Evolutionary conservation across 2,797 vertebrate species (phyloP).

Genomic region (Mycteria americana): DNA sequence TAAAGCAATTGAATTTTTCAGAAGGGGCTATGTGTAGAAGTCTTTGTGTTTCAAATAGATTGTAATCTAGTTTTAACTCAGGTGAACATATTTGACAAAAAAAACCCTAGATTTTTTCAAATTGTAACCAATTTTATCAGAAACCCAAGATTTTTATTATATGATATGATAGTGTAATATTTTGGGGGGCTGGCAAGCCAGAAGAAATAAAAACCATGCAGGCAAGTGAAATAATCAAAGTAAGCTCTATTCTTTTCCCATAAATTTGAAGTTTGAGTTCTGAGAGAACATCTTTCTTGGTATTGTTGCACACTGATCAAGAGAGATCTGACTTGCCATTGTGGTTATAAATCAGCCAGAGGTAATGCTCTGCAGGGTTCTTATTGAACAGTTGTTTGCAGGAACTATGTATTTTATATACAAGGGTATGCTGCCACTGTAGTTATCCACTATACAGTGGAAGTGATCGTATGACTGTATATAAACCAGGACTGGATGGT

Average conservation of each 20-base stretch:
- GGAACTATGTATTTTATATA: neutral
- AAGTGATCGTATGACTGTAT: accelerated
- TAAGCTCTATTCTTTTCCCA: neutral
- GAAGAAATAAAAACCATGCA: neutral
- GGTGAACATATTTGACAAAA: neutral
- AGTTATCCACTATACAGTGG: neutral
- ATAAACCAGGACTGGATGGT: neutral
- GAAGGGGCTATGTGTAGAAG: neutral
- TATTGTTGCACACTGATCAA: neutral
- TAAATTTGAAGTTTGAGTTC: neutral
- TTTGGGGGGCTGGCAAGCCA: neutral
- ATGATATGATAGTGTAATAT: neutral
- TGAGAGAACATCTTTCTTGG: neutral
- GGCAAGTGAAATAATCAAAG: neutral
- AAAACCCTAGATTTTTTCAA: neutral
- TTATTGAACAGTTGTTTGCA: neutral
- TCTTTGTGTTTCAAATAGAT: neutral
- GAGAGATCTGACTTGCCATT: neutral
- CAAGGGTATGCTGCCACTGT: neutral
- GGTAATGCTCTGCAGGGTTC: neutral
- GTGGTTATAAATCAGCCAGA: neutral
- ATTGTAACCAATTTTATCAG: neutral
- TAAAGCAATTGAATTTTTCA: neutral
- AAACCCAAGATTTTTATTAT: neutral
- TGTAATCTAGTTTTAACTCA: neutral